A percentile compares a stretch with the other conserved stretches of the same genome.
Conservation (phyloP, 2,797 vertebrate genomes). For the Varecia variegata region DNA sequence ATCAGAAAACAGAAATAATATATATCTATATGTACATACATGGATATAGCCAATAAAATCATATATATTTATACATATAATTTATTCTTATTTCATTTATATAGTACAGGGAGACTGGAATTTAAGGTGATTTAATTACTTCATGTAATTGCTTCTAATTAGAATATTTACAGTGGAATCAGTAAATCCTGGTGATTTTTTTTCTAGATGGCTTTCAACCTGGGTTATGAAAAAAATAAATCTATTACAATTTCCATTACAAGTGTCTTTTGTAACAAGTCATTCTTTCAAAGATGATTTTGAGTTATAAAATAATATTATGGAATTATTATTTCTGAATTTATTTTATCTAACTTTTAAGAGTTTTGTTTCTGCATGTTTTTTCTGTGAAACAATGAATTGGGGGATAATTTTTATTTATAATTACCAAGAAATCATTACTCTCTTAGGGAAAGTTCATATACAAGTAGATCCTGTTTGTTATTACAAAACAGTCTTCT, state of each 20-base stretch:
- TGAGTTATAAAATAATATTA: background rate
- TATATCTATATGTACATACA: background rate
- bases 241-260: background rate
- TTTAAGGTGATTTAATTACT: background rate
- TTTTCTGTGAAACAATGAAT: background rate
- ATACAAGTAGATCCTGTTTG: background rate
- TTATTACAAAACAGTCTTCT: constrained; percentile 42
- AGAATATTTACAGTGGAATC: background rate
- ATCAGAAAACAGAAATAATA: background rate
- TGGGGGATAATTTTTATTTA: background rate
- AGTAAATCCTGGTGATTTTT: background rate
- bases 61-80: no score
- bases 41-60: background rate
- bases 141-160: background rate
- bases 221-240: background rate
- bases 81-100: background rate
- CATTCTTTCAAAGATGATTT: background rate
- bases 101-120: background rate
- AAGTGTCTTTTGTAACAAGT: background rate
- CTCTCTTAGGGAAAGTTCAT: background rate
- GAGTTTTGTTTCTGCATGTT: background rate
- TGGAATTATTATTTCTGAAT: background rate
- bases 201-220: background rate
- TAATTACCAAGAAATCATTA: constrained; percentile 35
- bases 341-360: background rate